Evolutionary conservation across 2,888 invertebrate genomes (phyloP).

Genomic region (Spilarctia lutea): DNA sequence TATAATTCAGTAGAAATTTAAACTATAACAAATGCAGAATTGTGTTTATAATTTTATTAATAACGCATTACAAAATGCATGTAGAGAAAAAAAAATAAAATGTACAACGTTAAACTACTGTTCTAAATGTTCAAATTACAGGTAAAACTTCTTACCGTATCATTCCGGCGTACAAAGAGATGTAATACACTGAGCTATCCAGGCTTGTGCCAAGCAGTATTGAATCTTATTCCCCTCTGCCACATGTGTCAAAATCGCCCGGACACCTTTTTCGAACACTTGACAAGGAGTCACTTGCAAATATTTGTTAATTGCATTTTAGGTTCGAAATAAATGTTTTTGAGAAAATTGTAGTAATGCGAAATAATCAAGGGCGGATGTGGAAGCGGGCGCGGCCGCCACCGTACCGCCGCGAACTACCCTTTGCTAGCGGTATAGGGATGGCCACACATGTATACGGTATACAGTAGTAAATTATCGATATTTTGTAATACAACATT

Average conservation of each 20-base stretch:
- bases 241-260: conserved; percentile 81
- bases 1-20: not conserved
- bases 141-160: conserved; percentile 77
- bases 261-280: conserved; percentile 57
- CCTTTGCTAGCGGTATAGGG: conserved; percentile 58
- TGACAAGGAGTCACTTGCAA: conserved; percentile 56
- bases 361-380: conserved; percentile 47
- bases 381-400: conserved; percentile 73
- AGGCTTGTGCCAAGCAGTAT: conserved; percentile 83
- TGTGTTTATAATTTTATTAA: not conserved
- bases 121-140: conserved; percentile 45
- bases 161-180: conserved; percentile 78
- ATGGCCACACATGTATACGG: conserved; percentile 43
- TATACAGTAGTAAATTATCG: not conserved
- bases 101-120: conserved; percentile 25
- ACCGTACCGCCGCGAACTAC: conserved; percentile 72
- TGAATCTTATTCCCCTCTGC: conserved; percentile 79
- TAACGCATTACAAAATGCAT: not conserved
- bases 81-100: not conserved
- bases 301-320: conserved; percentile 48
- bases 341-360: conserved; percentile 53
- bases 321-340: conserved; percentile 39
- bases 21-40: not conserved
- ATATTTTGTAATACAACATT: not conserved
- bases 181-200: conserved; percentile 73